Percentiles rank a stretch among this genome's conserved stretches.
Evolutionary conservation across 2,113 vertebrate genomes (phyloP).

Genomic region (Coreoperca whiteheadi): DNA sequence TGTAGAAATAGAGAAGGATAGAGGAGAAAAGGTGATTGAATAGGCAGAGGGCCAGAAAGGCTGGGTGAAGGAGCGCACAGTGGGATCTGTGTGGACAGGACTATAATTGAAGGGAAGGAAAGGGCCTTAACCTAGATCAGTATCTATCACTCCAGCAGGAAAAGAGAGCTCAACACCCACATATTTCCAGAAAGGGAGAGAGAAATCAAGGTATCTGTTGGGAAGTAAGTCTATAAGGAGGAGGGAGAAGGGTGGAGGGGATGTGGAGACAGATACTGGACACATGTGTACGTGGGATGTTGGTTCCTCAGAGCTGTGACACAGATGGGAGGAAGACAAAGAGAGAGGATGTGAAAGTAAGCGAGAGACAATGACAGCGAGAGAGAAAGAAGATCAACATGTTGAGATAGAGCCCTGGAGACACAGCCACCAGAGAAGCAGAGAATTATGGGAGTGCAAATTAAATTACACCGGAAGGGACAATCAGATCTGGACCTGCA

Average conservation of each 20-base stretch:
- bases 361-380: conserved; percentile 64
- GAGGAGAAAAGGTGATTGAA: conserved; percentile 46
- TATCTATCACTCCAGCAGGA: conserved; percentile 69
- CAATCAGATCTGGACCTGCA: conserved; percentile 85
- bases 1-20: conserved; percentile 32
- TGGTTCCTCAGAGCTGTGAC: conserved; percentile 60
- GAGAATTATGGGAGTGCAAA: conserved; percentile 86
- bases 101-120: conserved; percentile 73
- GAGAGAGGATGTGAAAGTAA: conserved; percentile 65
- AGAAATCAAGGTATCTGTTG: conserved; percentile 26
- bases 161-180: conserved; percentile 54
- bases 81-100: conserved; percentile 68
- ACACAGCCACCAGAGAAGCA: conserved; percentile 80
- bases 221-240: conserved; percentile 21
- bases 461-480: conserved; percentile 87
- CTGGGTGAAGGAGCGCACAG: conserved; percentile 39
- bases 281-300: conserved; percentile 41
- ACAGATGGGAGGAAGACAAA: conserved; percentile 70
- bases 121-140: conserved; percentile 69
- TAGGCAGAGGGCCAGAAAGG: conserved; percentile 32
- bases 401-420: conserved; percentile 79
- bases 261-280: conserved; percentile 27
- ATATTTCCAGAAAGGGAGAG: conserved; percentile 51
- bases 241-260: conserved; percentile 17
- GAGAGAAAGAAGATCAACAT: conserved; percentile 73